Conservation (phyloP, 2,113 vertebrate species). For the Menidia beryllina region DNA sequence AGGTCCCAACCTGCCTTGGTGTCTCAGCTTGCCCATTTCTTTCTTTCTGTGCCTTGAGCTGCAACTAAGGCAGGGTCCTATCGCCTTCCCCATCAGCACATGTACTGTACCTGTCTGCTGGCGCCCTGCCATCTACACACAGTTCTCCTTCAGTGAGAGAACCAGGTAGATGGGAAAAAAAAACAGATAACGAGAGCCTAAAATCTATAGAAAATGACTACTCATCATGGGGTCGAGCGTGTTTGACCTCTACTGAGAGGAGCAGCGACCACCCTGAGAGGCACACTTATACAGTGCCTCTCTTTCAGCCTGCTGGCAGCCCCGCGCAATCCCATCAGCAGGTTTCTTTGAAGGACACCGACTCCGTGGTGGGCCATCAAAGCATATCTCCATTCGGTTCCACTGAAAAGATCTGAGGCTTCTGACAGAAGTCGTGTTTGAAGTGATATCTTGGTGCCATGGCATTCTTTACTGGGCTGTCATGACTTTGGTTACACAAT, state of each 20-base stretch:
- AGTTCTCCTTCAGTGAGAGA: constrained; percentile 44
- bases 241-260: constrained; percentile 55
- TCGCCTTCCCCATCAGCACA: constrained; percentile 71
- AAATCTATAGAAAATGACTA: constrained; percentile 41
- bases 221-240: constrained; percentile 62
- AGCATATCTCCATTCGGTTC: constrained; percentile 74
- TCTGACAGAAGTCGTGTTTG: constrained; percentile 69
- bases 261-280: constrained; percentile 49
- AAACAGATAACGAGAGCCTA: constrained; percentile 28
- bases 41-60: constrained; percentile 53
- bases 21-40: constrained; percentile 57
- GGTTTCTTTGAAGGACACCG: constrained; percentile 68
- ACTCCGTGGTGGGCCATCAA: constrained; percentile 78
- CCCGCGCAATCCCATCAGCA: constrained; percentile 62
- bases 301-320: constrained; percentile 59
- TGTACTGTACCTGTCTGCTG: constrained; percentile 77
- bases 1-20: constrained; percentile 75
- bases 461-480: constrained; percentile 71
- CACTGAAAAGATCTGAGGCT: constrained; percentile 71
- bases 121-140: constrained; percentile 60
- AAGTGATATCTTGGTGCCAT: constrained; percentile 79
- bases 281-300: constrained; percentile 46
- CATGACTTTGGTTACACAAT: constrained; percentile 72
- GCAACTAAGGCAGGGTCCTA: constrained; percentile 48
- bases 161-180: constrained; percentile 8